Percentiles rank a stretch among this genome's conserved stretches.
Conservation (phyloP, 2,113 vertebrate species). For the Engraulis encrasicolus region DNA sequence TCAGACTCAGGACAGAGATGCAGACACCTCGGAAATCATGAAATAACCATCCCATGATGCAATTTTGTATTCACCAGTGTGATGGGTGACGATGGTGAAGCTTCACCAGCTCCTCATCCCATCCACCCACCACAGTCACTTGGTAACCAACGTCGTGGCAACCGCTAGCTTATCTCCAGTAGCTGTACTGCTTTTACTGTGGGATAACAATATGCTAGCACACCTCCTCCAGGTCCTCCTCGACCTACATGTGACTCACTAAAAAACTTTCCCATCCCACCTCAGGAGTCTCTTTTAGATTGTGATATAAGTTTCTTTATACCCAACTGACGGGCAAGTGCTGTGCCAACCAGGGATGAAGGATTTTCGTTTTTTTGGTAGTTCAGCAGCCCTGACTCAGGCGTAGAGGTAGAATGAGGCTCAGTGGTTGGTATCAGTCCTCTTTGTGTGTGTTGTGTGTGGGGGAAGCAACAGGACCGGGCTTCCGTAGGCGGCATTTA, state of each 20-base stretch:
- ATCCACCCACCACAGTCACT: neutral
- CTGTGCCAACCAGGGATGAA: neutral
- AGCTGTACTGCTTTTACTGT: neutral
- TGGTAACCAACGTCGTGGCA: constrained; percentile 1
- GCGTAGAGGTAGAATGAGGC: neutral
- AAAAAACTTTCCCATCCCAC: neutral
- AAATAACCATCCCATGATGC: neutral
- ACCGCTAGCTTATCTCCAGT: neutral
- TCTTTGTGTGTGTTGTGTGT: neutral
- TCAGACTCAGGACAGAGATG: neutral
- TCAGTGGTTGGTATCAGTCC: neutral
- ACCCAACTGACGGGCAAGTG: neutral
- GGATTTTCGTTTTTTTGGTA: neutral
- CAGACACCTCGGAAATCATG: neutral
- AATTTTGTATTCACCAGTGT: neutral
- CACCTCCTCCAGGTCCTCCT: neutral
- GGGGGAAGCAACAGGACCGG: neutral
- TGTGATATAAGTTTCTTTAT: neutral
- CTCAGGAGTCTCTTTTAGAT: neutral
- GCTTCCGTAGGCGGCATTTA: neutral
- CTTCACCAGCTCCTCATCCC: neutral
- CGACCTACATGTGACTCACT: neutral
- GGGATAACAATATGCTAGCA: neutral
- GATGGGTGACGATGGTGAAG: neutral
- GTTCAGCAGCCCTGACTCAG: neutral